These are phyloP conservation scores for Conus ventricosus DNA, from an alignment of 1,140 invertebrate species.

Conservation along the genomic window DNA sequence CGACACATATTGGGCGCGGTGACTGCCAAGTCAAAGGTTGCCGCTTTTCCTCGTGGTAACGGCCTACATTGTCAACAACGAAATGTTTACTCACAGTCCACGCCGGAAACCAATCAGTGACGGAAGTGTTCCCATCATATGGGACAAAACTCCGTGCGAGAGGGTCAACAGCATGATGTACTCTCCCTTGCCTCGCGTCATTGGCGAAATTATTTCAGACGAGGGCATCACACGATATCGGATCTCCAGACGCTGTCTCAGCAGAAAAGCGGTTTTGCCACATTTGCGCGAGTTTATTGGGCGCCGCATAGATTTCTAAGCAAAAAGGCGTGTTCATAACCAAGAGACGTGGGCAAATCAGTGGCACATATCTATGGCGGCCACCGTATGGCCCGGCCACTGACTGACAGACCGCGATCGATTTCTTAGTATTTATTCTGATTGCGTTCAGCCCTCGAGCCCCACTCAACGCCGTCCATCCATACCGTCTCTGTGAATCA, in stretches of 20 bases:
- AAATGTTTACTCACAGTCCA: not conserved
- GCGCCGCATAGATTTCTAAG: not conserved
- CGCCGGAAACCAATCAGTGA: slow-evolving; percentile 10
- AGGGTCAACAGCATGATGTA: not conserved
- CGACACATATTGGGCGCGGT: no score
- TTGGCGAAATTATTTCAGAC: not conserved
- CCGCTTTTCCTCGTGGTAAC: not conserved
- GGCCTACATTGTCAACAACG: slow-evolving; percentile 16
- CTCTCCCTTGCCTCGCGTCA: slow-evolving; percentile 10
- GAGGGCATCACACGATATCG: not conserved
- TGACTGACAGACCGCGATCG: not conserved
- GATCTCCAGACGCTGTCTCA: not conserved
- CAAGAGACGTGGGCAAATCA: not conserved
- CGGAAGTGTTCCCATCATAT: not conserved
- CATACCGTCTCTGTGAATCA: no score
- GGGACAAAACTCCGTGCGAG: slow-evolving; percentile 12
- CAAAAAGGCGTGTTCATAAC: not conserved
- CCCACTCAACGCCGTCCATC: no score
- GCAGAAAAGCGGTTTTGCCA: not conserved
- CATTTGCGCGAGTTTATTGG: not conserved
- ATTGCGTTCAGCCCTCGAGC: no score
- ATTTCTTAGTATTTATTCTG: not conserved
- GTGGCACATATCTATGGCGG: not conserved
- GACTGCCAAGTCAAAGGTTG: slow-evolving; percentile 1
- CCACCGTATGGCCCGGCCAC: not conserved